These are phyloP conservation scores for Brenthis hecate DNA, from an alignment of 2,888 invertebrate species.

Conservation along the genomic window DNA sequence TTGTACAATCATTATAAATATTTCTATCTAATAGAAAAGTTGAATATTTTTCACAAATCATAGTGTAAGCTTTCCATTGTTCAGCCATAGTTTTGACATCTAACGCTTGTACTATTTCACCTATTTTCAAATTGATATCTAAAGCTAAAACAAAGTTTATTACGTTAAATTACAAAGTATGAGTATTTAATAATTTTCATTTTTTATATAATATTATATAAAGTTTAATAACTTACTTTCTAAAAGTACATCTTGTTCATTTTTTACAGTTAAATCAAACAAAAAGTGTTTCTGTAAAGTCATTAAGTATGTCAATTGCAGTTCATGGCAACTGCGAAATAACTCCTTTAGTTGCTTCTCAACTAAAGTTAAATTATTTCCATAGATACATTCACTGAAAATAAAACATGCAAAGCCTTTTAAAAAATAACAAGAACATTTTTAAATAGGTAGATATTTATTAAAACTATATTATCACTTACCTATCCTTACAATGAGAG, in stretches of 20 bases:
- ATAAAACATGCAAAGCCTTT: neutral
- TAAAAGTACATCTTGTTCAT: conserved; percentile 60
- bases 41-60: conserved; percentile 73
- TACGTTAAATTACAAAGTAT: neutral
- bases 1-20: conserved; percentile 55
- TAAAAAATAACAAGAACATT: neutral
- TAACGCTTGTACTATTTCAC: conserved; percentile 69
- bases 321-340: conserved; percentile 69
- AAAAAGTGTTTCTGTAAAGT: conserved; percentile 66
- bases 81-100: conserved; percentile 81
- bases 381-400: conserved; percentile 68
- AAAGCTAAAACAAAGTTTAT: conserved; percentile 60
- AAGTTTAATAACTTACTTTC: conserved; percentile 54
- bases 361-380: conserved; percentile 54
- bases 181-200: conserved; percentile 13
- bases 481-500: conserved; percentile 79
- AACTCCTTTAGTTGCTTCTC: conserved; percentile 66
- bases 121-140: conserved; percentile 71
- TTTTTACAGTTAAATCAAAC: conserved; percentile 60
- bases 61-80: conserved; percentile 79
- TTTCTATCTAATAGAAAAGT: conserved; percentile 54
- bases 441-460: neutral
- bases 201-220: neutral
- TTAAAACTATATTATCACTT: conserved; percentile 26
- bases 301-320: conserved; percentile 68